Percentiles rank a stretch among this genome's conserved stretches.
These are phyloP conservation scores for Scotopteryx bipunctaria DNA, from an alignment of 2,888 invertebrate species.

Conservation along the genomic window DNA sequence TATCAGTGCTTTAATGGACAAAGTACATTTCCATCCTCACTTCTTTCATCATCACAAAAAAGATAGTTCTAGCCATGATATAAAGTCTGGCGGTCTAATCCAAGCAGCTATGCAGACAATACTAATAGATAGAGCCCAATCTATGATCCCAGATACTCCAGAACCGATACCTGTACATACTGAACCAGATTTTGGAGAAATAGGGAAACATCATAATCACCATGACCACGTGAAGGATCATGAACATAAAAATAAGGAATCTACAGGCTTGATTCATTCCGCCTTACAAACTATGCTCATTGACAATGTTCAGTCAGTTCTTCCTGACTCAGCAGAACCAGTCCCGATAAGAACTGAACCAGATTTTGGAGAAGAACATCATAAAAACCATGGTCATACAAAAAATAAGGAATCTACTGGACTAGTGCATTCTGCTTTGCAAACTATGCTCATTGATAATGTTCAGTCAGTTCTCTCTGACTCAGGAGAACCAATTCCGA, in stretches of 20 bases:
- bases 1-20: constrained; percentile 26
- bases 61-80: constrained; percentile 31
- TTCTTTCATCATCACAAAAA: constrained; percentile 25
- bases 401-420: constrained; percentile 38
- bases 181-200: constrained; percentile 38
- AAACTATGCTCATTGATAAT: constrained; percentile 38
- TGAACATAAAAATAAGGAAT: constrained; percentile 28
- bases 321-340: constrained; percentile 32
- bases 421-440: constrained; percentile 31
- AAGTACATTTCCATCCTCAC: constrained; percentile 27
- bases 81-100: constrained; percentile 62
- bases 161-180: constrained; percentile 38
- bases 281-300: constrained; percentile 35
- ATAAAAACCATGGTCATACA: constrained; percentile 3
- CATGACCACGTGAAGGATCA: constrained; percentile 11
- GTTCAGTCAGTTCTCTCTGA: constrained; percentile 37
- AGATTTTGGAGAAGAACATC: constrained; percentile 11
- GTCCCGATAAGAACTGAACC: constrained; percentile 26
- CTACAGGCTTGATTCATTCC: constrained; percentile 42
- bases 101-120: constrained; percentile 81
- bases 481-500: constrained; percentile 27
- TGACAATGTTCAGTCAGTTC: constrained; percentile 38
- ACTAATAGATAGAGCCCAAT: constrained; percentile 77
- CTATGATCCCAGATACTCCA: constrained; percentile 58
- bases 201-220: constrained; percentile 30